Evolutionary conservation across 2,113 vertebrate genomes (phyloP).

Genomic region (Rhombomys opimus): DNA sequence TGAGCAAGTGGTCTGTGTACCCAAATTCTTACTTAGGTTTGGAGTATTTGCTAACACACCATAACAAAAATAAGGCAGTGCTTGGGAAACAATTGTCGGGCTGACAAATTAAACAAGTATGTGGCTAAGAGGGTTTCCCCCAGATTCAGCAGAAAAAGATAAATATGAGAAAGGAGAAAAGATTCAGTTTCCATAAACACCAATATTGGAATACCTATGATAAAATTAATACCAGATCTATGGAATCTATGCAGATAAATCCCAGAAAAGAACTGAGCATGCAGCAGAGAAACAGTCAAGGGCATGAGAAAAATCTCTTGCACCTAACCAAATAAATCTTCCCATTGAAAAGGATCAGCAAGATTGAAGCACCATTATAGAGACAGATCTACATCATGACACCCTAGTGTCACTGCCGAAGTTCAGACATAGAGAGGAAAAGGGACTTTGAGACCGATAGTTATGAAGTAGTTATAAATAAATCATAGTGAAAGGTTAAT

Average conservation of each 20-base stretch:
- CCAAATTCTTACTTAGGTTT: no score
- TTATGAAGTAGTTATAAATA: neutral
- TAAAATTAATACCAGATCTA: neutral
- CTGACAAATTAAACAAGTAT: neutral
- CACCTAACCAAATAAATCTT: neutral
- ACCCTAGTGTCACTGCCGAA: neutral
- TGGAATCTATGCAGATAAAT: neutral
- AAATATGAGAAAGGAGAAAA: neutral
- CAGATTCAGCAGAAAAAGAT: neutral
- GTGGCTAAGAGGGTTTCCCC: neutral
- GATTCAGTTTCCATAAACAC: neutral
- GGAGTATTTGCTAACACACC: neutral
- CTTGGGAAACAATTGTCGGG: neutral
- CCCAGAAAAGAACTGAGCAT: neutral
- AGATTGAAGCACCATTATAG: neutral
- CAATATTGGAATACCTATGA: neutral
- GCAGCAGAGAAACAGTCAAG: constrained; percentile 1
- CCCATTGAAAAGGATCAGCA: neutral
- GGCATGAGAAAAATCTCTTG: neutral
- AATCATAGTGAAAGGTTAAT: neutral
- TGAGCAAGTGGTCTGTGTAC: neutral
- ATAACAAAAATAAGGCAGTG: neutral
- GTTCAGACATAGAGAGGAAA: neutral
- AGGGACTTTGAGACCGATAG: neutral
- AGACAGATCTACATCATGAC: neutral